These are phyloP conservation scores for Eudasyphora cyanicolor DNA, from an alignment of 2,888 invertebrate genomes.

Conservation along the genomic window DNA sequence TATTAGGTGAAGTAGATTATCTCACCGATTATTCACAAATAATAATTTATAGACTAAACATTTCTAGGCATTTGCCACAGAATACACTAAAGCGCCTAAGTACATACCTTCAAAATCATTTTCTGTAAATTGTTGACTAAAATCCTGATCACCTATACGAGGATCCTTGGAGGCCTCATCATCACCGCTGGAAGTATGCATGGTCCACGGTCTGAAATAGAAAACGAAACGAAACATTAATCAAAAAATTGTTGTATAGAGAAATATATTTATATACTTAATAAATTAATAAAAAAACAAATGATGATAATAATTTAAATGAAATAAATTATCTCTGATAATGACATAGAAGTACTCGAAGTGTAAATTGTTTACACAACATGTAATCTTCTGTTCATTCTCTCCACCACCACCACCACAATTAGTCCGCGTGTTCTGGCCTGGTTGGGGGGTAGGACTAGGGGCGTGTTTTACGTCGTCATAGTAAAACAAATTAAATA, in stretches of 20 bases:
- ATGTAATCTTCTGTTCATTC: not conserved
- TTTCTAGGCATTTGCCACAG: no score
- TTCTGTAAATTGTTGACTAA: conserved; percentile 90
- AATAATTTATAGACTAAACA: no score
- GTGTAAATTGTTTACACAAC: not conserved
- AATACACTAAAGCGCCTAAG: not conserved
- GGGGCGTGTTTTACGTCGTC: conserved; percentile 21
- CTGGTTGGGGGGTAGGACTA: no score
- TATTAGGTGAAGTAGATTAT: no score
- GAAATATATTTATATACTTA: no score
- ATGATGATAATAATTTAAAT: not conserved
- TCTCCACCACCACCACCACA: no score
- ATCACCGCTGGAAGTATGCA: conserved; percentile 82
- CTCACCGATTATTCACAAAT: no score
- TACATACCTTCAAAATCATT: conserved; percentile 92
- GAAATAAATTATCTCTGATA: conserved; percentile 10
- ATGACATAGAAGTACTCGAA: not conserved
- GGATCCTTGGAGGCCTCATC: conserved; percentile 94
- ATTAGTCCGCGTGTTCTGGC: no score
- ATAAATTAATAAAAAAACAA: not conserved
- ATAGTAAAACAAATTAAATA: not conserved
- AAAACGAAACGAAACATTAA: conserved; percentile 20
- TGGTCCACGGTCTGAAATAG: conserved; percentile 82
- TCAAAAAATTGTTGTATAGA: no score
- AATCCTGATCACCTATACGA: conserved; percentile 87